Evolutionary conservation across 1,140 invertebrate species (phyloP), one percentile per base, ranked within the genome.

Genomic region (Nautilus pompilius): DNA sequence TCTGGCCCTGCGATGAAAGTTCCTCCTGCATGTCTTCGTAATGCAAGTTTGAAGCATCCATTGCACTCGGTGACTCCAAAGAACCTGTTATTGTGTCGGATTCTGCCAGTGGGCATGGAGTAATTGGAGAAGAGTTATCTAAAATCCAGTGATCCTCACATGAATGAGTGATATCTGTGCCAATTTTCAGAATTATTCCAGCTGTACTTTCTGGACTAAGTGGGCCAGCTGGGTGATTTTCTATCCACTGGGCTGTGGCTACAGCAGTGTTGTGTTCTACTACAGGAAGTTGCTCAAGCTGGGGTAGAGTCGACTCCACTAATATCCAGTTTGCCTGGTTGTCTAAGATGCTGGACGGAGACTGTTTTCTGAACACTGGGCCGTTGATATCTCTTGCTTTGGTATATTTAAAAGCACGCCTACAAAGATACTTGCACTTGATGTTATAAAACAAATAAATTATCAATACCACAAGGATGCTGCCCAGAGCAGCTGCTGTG

Each of bases 371-470:
- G 30, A 32, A 17, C 22, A 32, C 46, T 10, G 17, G 15, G 10
- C n/a, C 2, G 15, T 32, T 28, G 28, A n/a, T 57, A 57, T 61
- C 57, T 61, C 61, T 66, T 54, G 60, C 60, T 33, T 10, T 61
- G 58, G 48, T 49, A 28, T 51, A 32, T 29, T 66, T 34, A 36
- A 66, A 46, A 2, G 57, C 15, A 24, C 41, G 30, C 28, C 58
- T 60, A 26, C 63, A 41, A 28, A 58, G 24, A 29, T 75, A 73
- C 30, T 65, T 68, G 28, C 72, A 68, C 57, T 70, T 70, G 15
- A 70, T 74, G 24, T 67, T 63, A 56, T 73, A 73, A 49, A 73
- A 63, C 3, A 76, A 60, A 56, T 72, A 76, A 13, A 76, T 28
- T 13, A 76, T 66, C 8, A 76, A 55, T 57, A 70, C 48, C 36